Base-by-base conservation (phyloP, 2,113 vertebrate species). In the Tursiops truncatus region DNA sequence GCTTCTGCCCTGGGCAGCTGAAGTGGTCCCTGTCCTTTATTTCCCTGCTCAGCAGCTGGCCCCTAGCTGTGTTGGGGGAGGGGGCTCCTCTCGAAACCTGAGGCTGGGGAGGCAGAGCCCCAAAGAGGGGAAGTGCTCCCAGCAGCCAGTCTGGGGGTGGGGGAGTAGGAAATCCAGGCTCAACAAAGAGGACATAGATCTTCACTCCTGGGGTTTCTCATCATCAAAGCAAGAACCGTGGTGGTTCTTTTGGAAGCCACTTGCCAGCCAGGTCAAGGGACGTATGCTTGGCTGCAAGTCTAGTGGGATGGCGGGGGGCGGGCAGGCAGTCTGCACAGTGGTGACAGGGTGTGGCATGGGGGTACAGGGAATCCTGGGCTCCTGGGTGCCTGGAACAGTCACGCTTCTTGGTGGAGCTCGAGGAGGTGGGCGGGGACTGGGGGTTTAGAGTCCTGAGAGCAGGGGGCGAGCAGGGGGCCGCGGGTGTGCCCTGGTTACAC, bases 291-390 rank as follows among this genome's bases (percentile, higher is more conserved):
- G 5, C 36, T 1, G 6, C 14, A 47, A 71, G 25, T 71, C 58
- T 58, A 44, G 70, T 23, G 4, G 38, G 38, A 79, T 53, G 28
- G 4, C 31, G 33, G 33, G 8, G 4, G 0, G 28, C 17, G 6
- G 20, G 7, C 31, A 70, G 65, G 20, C 98, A 99, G 99, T 96
- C 94, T 99, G 31, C 97, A 99, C 50, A 99, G 99, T 0, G 99
- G 99, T 99, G 91, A 82, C 98, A 73, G 33, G 18, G 0, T 13
- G 1, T 36, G 26, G 0, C 7, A 12, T 58, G 56, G 84, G 0
- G 6, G 6, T n/a, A 17, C 26, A 73, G 53, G 36, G 47, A 56
- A 65, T 76, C 28, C 33, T 9, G 58, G 58, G 47, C n/a, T 67
- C 81, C 53, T 9, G 62, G 17, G 15, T 56, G 58, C 83, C 47